These are phyloP conservation scores for Bufo gargarizans DNA, from an alignment of 2,113 vertebrate genomes.

Conservation along the genomic window DNA sequence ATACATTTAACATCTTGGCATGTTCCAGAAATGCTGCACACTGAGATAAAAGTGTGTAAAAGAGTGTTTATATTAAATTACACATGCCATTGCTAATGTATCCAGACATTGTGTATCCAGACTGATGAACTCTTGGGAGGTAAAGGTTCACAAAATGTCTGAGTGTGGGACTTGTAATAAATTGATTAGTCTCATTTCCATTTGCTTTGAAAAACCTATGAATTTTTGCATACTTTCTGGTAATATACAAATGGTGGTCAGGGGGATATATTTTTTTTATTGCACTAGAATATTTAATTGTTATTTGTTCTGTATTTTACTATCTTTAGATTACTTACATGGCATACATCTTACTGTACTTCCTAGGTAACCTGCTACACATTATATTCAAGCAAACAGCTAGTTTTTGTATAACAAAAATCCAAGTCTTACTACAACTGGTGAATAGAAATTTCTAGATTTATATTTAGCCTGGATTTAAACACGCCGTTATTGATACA, in stretches of 20 bases:
- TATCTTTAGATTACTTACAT: neutral
- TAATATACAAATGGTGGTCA: neutral
- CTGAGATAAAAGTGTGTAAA: slow-evolving; percentile 25
- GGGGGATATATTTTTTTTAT: neutral
- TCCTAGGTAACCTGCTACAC: neutral
- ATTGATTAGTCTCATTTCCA: slow-evolving; percentile 4
- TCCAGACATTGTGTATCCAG: slow-evolving; percentile 21
- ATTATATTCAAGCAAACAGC: neutral
- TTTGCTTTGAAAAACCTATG: slow-evolving; percentile 3
- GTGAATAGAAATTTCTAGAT: no score
- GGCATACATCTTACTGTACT: no score
- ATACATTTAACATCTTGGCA: slow-evolving; percentile 21
- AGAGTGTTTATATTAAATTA: slow-evolving; percentile 35
- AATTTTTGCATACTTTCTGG: neutral
- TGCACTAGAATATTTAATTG: neutral
- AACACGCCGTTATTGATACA: no score
- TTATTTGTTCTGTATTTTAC: neutral
- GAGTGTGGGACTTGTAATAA: neutral
- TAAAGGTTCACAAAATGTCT: slow-evolving; percentile 9
- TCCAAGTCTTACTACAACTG: neutral
- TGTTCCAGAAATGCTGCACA: neutral
- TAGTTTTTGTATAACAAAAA: neutral
- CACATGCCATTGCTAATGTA: slow-evolving; percentile 29
- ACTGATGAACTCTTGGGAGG: neutral
- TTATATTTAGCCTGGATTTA: no score